Evolutionary conservation across 2,888 invertebrate species (phyloP).

Genomic region (Ormia ochracea): DNA sequence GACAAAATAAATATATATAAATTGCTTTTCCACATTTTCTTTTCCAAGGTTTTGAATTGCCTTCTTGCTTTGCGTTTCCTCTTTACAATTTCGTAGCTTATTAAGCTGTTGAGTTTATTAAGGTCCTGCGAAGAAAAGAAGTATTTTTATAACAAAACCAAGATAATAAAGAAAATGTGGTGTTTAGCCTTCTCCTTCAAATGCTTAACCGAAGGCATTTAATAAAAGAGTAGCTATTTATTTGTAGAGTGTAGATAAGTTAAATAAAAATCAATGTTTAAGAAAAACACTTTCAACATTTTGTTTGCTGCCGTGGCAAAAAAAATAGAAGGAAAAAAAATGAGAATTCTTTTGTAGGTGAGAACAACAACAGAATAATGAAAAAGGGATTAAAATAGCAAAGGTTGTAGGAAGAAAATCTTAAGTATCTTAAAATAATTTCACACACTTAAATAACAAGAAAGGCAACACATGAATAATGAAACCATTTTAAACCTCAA

Average conservation of each 20-base stretch:
- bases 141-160: background rate
- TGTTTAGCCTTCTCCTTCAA: background rate
- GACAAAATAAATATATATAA: background rate
- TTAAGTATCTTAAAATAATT: background rate
- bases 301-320: background rate
- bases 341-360: background rate
- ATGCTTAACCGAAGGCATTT: background rate
- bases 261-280: slow-evolving; percentile 45
- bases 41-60: background rate
- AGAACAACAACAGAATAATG: background rate
- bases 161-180: slow-evolving; percentile 1
- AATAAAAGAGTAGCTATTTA: slow-evolving; percentile 17
- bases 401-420: background rate
- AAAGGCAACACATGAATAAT: background rate
- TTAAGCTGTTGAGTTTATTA: slow-evolving; percentile 54
- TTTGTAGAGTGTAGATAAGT: slow-evolving; percentile 27
- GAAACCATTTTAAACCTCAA: background rate
- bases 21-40: background rate
- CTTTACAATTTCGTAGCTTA: slow-evolving; percentile 25
- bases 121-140: slow-evolving; percentile 3
- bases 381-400: background rate
- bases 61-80: background rate
- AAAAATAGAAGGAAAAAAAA: background rate
- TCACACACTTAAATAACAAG: no score
- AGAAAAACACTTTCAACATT: slow-evolving; percentile 20